Conservation (phyloP, 2,113 vertebrate species). For the Chaenogobius annularis region DNA sequence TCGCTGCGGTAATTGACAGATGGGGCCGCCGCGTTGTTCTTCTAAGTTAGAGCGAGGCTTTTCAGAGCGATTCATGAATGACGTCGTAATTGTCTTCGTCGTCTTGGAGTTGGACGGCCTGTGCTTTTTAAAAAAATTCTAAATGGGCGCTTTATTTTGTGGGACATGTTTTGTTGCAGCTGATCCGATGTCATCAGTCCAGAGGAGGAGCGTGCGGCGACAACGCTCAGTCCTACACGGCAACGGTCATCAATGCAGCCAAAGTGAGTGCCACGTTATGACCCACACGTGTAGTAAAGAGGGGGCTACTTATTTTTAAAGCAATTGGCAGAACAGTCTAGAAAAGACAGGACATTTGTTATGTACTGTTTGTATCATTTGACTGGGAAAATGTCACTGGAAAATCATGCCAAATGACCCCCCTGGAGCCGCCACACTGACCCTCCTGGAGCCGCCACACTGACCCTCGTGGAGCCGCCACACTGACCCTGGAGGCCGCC, state of each 20-base stretch:
- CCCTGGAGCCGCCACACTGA: too few species aligned
- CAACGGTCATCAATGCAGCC: constrained; percentile 97
- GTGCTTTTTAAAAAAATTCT: constrained; percentile 17
- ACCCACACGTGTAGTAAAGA: too few species aligned
- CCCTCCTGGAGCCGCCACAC: too few species aligned
- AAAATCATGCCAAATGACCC: too few species aligned
- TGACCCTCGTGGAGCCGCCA: too few species aligned
- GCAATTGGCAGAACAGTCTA: too few species aligned
- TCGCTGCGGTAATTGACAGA: constrained; percentile 69
- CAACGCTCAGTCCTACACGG: constrained; percentile 97
- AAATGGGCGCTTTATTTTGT: not conserved
- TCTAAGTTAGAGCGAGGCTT: constrained; percentile 40
- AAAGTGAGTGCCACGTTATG: constrained; percentile 87
- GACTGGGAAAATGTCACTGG: too few species aligned
- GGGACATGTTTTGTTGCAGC: constrained; percentile 64
- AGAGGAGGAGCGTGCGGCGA: constrained; percentile 96
- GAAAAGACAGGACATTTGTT: too few species aligned
- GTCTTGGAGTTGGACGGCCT: constrained; percentile 7
- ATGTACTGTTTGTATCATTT: too few species aligned
- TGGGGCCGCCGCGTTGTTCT: constrained; percentile 60
- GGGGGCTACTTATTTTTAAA: too few species aligned
- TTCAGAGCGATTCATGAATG: constrained; percentile 26
- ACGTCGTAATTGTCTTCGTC: constrained; percentile 36
- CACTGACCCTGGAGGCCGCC: too few species aligned
- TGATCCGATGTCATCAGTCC: constrained; percentile 98